Percentiles rank a stretch among this genome's conserved stretches.
phyloP scores from a whole-genome alignment of 53 echinoderm and acorn worm genomes.

The Actinopyga echinites region DNA sequence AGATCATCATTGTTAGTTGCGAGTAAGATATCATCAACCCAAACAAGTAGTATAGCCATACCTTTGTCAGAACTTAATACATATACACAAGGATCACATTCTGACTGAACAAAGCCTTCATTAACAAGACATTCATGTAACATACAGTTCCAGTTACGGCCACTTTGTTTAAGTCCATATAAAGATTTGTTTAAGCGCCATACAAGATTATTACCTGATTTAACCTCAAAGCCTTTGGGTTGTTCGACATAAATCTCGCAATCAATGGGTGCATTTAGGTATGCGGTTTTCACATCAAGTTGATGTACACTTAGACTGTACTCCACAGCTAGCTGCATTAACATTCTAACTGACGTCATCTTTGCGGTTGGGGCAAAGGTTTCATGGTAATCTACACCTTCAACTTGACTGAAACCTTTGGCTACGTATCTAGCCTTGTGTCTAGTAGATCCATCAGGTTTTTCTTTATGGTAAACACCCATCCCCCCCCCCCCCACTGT shows the following conservation, averaged over 20 bases:
- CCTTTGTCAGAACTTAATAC: background rate
- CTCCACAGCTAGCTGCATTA: constrained; percentile 21
- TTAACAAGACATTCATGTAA: background rate
- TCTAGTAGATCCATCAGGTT: background rate
- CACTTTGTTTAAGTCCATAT: background rate
- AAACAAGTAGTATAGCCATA: background rate
- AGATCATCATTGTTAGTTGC: constrained; percentile 5
- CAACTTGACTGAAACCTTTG: constrained; percentile 1
- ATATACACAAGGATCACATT: background rate
- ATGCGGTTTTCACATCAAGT: constrained; percentile 24
- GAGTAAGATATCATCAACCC: constrained; percentile 6
- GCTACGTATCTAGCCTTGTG: constrained; percentile 21
- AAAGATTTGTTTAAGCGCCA: background rate
- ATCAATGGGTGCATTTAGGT: constrained; percentile 2
- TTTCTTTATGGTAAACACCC: background rate
- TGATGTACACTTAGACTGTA: background rate
- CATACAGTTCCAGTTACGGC: background rate
- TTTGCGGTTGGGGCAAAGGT: constrained; percentile 19
- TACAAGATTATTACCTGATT: background rate
- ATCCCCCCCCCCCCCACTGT: background rate
- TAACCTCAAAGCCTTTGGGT: constrained; percentile 18
- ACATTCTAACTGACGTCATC: constrained; percentile 14
- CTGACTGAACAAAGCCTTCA: background rate
- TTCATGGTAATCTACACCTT: constrained; percentile 16
- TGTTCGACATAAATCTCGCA: constrained; percentile 17